Evolutionary conservation across 2,797 vertebrate species (phyloP), one percentile per base, ranked within the genome.

Genomic region (Orientallactaga sibirica): DNA sequence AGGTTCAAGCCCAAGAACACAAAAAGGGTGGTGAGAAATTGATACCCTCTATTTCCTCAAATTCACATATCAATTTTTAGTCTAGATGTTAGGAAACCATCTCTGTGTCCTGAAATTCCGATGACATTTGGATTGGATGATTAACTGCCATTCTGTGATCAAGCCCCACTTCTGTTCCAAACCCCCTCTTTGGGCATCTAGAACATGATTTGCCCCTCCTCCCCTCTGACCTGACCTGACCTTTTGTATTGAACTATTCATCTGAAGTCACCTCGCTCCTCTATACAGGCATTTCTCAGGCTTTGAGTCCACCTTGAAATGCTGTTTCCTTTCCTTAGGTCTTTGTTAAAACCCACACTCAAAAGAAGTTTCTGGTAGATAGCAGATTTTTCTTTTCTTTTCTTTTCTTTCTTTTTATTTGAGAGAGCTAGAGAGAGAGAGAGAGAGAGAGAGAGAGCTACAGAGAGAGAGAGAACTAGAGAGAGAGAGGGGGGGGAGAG

Each of bases 231-330:
- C n/a, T 27, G 55, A 37, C 33, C 33, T 37, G 33, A 52, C 75
- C 75, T 37, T 37, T 12, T 5, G 5, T 37, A 3, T 33, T 27
- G 41, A 58, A 25, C 58, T 19, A 4, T 5, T 84, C 33, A 8
- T 15, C 41, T 43, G 62, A 64, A 22, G 66, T 48, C 19, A 22
- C 68, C 43, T 88, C 29, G 7, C 5, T 67, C 3, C n/a, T 52
- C 2, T 9, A 16, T 0, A 8, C 8, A 20, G 0, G 2, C 3
- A 2, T 73, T 73, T 58, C 55, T 64, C 19, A 29, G 24, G 68
- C 1, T 19, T 61, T 33, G 48, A 0, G 7, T 58, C 5, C n/a
- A 33, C n/a, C 74, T 22, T 7, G 43, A 85, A 75, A 33, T 9
- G 55, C 48, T 0, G 4, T 29, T 61, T 55, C 7, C 22, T 91